Conservation (phyloP, 2,888 invertebrate genomes). For the Apodemia mormo region DNA sequence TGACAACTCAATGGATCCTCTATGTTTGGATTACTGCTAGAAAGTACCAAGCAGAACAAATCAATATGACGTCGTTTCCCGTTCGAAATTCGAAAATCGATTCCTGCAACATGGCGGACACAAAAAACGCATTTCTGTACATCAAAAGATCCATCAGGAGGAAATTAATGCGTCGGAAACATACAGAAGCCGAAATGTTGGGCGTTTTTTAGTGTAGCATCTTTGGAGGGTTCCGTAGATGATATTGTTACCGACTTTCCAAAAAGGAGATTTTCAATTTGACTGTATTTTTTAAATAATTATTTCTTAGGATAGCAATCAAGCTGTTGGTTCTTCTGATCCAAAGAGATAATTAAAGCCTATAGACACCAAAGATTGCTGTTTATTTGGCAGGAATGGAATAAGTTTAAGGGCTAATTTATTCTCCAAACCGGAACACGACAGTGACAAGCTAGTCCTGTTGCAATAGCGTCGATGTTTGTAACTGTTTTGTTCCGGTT, state of each 20-base stretch:
- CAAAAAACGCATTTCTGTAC: slow-evolving; percentile 62
- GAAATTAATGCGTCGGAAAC: slow-evolving; percentile 59
- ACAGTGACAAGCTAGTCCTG: no score
- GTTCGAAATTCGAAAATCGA: slow-evolving; percentile 37
- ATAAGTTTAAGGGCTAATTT: no score
- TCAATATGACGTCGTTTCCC: slow-evolving; percentile 39
- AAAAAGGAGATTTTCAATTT: no score
- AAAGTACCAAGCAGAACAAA: slow-evolving; percentile 42
- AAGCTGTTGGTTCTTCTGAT: no score
- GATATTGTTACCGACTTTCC: not conserved
- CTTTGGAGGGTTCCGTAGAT: slow-evolving; percentile 41
- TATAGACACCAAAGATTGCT: no score
- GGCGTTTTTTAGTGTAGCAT: slow-evolving; percentile 49
- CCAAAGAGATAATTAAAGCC: no score
- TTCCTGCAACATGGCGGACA: slow-evolving; percentile 40
- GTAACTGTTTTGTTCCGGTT: no score
- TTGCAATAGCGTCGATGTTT: no score
- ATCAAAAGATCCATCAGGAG: slow-evolving; percentile 63
- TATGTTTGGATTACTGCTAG: not conserved
- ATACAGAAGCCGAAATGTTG: slow-evolving; percentile 49
- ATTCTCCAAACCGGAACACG: no score
- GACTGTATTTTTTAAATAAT: no score
- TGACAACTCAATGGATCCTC: not conserved
- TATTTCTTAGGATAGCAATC: no score
- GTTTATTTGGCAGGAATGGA: no score